These are phyloP conservation scores for Rambutsinella grinnellia DNA, from an alignment of 2,888 invertebrate species.

Conservation along the genomic window DNA sequence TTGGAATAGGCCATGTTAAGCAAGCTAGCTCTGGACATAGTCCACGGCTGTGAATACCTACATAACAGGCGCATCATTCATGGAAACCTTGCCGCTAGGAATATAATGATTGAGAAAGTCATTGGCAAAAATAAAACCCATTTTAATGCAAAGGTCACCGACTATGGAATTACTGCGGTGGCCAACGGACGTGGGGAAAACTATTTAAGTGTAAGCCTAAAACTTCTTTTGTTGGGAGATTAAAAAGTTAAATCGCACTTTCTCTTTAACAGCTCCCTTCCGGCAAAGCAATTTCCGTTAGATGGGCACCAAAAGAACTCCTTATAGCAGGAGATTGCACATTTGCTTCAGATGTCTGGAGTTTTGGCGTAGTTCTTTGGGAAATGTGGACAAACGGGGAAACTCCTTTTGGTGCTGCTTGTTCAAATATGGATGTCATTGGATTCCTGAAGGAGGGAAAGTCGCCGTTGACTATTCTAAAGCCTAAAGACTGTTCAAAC, in stretches of 20 bases:
- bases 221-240: not conserved
- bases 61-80: constrained; percentile 47
- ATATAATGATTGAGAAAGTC: constrained; percentile 39
- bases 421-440: constrained; percentile 22
- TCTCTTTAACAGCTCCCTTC: no score
- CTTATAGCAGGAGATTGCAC: constrained; percentile 25
- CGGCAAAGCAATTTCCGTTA: constrained; percentile 33
- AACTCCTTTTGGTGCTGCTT: constrained; percentile 31
- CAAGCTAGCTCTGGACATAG: constrained; percentile 43
- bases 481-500: constrained; percentile 25
- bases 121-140: constrained; percentile 12
- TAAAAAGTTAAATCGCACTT: not conserved
- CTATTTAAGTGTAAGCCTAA: constrained; percentile 26
- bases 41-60: constrained; percentile 50
- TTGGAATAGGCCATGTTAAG: constrained; percentile 32
- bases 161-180: constrained; percentile 47
- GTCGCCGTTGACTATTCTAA: constrained; percentile 32
- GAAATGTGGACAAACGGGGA: constrained; percentile 45
- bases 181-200: constrained; percentile 37
- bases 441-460: constrained; percentile 18
- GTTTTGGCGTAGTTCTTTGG: constrained; percentile 48
- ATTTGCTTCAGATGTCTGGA: constrained; percentile 39
- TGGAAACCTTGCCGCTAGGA: constrained; percentile 55
- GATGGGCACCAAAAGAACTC: constrained; percentile 52
- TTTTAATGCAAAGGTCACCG: constrained; percentile 49